Percentiles rank a stretch among this genome's conserved stretches.
Conservation (phyloP, 2,888 invertebrate genomes). For the Pammene aurita region DNA sequence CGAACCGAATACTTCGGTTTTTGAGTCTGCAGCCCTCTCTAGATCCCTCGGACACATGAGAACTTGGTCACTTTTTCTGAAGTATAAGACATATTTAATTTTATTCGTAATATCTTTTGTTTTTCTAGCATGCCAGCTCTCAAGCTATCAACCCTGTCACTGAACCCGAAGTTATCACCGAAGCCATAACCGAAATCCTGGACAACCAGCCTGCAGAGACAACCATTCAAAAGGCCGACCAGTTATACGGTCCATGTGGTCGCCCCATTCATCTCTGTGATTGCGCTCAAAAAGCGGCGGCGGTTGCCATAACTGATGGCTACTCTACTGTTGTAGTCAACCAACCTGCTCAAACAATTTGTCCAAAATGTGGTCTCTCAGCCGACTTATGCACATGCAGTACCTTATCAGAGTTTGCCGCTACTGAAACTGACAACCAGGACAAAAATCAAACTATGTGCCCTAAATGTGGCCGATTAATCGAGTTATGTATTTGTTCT, state of each 20-base stretch:
- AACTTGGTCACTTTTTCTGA: not conserved
- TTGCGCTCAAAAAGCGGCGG: not conserved
- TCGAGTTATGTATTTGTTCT: not conserved
- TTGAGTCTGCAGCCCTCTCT: no score
- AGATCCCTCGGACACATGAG: not conserved
- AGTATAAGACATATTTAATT: not conserved
- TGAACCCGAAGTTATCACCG: conserved; percentile 1
- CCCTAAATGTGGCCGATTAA: conserved; percentile 1
- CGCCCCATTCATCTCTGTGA: conserved; percentile 11
- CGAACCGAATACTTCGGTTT: no score
- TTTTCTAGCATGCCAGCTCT: conserved; percentile 7
- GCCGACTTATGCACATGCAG: not conserved
- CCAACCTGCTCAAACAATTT: not conserved
- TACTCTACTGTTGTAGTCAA: not conserved
- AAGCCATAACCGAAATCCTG: not conserved
- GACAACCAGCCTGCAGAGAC: not conserved
- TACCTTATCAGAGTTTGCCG: not conserved
- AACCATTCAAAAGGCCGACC: not conserved
- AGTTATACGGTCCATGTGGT: conserved; percentile 1
- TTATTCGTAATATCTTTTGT: not conserved
- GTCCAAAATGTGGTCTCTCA: not conserved
- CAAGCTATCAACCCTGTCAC: conserved; percentile 4
- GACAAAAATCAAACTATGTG: not conserved
- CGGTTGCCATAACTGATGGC: not conserved
- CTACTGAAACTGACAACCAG: not conserved